Evolutionary conservation across 2,113 vertebrate species (phyloP), one percentile per base, ranked within the genome.

Genomic region (Pteronura brasiliensis): DNA sequence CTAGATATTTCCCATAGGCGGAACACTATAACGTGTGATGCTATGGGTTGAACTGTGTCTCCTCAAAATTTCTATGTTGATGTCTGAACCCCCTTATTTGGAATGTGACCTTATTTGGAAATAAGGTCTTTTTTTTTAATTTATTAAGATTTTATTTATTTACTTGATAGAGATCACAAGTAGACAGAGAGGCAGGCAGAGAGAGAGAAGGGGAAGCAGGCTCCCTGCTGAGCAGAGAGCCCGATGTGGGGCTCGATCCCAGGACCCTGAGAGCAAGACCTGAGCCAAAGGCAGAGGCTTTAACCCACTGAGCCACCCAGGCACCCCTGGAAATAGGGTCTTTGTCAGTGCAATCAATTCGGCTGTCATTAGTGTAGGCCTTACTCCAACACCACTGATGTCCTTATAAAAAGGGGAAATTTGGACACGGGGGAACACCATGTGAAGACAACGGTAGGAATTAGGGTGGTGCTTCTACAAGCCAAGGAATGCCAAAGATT

Each of bases 1-100:
- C 59, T 79, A 85, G 65, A 95, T 49, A 96, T 88, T 88, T 95
- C 63, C 6, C n/a, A 61, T 47, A 84, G 94, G 92, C 23, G 34
- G 84, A 89, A 49, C 93, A 47, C 55, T 79, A 79, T 1, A 81
- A 91, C 29, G 67, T 59, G 29, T 83, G 71, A 65, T 83, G 25
- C 71, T 76, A 63, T 10, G 36, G 81, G 71, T 63, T 77, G 72
- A 52, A 34, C 39, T 17, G 9, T 83, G 29, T 44, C 44, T 31
- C 3, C 13, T 21, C n/a, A 13, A 42, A 57, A 90, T 77, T n/a
- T 84, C 12, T 74, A 69, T 27, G 27, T n/a, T 93, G 31, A 96
- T 95, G 59, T 63, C 57, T 20, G 65, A 95, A 93, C 0, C 11
- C 71, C 34, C 10, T 27, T 61, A 61, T 27, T 61, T 61, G 59